A percentile compares a stretch with the other conserved stretches of the same genome.
phyloP scores from a whole-genome alignment of 2,797 vertebrate genomes.

The Ceryle rudis region DNA sequence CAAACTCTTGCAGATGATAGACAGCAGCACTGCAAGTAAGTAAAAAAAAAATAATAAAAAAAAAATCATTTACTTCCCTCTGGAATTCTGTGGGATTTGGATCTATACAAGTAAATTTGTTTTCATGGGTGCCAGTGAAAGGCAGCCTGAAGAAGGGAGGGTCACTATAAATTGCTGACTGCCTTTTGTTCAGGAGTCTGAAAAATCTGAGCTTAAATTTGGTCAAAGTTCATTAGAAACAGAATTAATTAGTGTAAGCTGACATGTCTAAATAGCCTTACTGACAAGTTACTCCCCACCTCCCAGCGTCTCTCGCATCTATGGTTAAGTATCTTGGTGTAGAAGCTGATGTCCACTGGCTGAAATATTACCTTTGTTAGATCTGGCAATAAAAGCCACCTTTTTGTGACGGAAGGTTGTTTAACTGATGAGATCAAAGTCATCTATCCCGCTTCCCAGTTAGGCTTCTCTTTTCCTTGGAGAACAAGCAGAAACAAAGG shows the following conservation, averaged over 20 bases:
- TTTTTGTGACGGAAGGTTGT: neutral
- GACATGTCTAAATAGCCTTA: neutral
- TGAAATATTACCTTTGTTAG: neutral
- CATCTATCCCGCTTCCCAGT: neutral
- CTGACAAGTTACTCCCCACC: neutral
- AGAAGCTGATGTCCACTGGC: neutral
- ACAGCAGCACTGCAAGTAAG: constrained; percentile 86
- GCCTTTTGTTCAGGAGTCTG: neutral
- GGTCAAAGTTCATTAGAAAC: neutral
- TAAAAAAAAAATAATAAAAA: constrained; percentile 16
- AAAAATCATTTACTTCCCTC: neutral
- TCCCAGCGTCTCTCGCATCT: neutral
- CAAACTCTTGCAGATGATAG: constrained; percentile 96
- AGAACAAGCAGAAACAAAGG: neutral
- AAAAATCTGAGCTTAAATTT: neutral
- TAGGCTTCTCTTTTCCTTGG: neutral
- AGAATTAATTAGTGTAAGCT: neutral
- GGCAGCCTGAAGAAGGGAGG: neutral
- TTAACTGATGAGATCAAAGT: neutral
- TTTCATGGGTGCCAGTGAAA: neutral
- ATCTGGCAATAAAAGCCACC: neutral
- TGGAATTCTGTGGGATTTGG: neutral
- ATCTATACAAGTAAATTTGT: neutral
- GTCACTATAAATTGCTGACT: neutral
- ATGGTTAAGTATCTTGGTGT: neutral